Percentiles rank a stretch among this genome's conserved stretches.
Conservation (phyloP, 1,140 invertebrate genomes). For the Neomicropteryx cornuta region DNA sequence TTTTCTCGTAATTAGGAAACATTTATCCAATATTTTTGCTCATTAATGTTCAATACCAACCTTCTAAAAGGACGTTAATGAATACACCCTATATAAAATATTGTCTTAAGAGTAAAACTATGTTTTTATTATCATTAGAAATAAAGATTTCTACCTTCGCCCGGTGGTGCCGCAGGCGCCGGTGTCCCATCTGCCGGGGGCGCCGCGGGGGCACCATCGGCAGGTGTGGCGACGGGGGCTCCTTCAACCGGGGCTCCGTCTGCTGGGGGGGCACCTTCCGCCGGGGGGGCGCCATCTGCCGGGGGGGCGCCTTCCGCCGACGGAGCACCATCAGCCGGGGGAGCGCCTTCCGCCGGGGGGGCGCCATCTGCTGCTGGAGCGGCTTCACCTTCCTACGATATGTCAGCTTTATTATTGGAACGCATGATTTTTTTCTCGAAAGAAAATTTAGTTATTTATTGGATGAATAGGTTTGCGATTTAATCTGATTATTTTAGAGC, state of each 20-base stretch:
- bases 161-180: constrained; percentile 16
- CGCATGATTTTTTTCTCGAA: too few species aligned
- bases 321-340: constrained; percentile 16
- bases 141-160: constrained; percentile 19
- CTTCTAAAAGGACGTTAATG: too few species aligned
- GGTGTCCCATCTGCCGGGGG: constrained; percentile 15
- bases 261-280: constrained; percentile 10
- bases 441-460: too few species aligned
- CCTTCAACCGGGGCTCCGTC: constrained; percentile 13
- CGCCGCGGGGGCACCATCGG: constrained; percentile 16
- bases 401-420: too few species aligned
- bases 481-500: too few species aligned
- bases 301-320: constrained; percentile 11
- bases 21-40: too few species aligned
- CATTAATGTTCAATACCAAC: too few species aligned
- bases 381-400: constrained; percentile 13
- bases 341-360: constrained; percentile 15
- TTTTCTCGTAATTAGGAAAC: too few species aligned
- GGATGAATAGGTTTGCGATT: too few species aligned
- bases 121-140: too few species aligned
- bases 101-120: too few species aligned
- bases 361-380: constrained; percentile 16
- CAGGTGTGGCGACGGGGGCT: constrained; percentile 17
- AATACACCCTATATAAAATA: too few species aligned
- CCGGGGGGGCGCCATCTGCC: constrained; percentile 12